phyloP scores from a whole-genome alignment of 2,797 vertebrate genomes.

The Astyanax mexicanus region DNA sequence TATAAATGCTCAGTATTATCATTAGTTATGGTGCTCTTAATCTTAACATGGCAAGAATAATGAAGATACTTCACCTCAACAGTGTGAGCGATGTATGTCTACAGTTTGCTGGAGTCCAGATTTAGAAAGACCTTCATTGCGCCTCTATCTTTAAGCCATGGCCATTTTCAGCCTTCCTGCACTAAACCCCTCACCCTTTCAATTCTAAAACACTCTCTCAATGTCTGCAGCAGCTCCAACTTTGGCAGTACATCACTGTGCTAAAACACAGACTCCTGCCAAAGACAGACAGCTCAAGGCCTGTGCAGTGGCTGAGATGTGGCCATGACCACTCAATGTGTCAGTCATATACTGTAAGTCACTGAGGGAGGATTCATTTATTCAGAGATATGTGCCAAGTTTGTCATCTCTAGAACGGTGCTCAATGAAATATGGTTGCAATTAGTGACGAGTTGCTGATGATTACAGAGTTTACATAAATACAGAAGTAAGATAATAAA shows the following conservation, averaged over 20 bases:
- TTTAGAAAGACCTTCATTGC: not conserved
- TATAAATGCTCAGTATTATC: not conserved
- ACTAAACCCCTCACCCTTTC: not conserved
- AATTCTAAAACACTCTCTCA: conserved; percentile 10
- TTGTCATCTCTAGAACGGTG: too few species aligned
- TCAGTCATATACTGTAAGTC: too few species aligned
- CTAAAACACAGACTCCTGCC: conserved; percentile 15
- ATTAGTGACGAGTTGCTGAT: too few species aligned
- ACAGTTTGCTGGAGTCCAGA: not conserved
- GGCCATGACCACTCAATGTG: not conserved
- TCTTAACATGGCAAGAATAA: not conserved
- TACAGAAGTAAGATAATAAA: too few species aligned
- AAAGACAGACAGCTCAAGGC: conserved; percentile 21
- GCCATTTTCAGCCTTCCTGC: conserved; percentile 27
- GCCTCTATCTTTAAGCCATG: conserved; percentile 11
- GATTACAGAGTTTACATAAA: too few species aligned
- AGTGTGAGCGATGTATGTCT: not conserved
- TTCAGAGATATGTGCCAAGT: too few species aligned
- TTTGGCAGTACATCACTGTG: not conserved
- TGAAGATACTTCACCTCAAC: not conserved
- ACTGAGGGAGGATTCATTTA: too few species aligned
- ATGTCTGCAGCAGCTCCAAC: not conserved
- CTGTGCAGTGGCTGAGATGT: not conserved
- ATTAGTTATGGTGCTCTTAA: conserved; percentile 1
- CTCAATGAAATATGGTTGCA: too few species aligned